A percentile compares a stretch with the other conserved stretches of the same genome.
phyloP scores from a whole-genome alignment of 1,140 invertebrate species.

The Bombus waltoni region DNA sequence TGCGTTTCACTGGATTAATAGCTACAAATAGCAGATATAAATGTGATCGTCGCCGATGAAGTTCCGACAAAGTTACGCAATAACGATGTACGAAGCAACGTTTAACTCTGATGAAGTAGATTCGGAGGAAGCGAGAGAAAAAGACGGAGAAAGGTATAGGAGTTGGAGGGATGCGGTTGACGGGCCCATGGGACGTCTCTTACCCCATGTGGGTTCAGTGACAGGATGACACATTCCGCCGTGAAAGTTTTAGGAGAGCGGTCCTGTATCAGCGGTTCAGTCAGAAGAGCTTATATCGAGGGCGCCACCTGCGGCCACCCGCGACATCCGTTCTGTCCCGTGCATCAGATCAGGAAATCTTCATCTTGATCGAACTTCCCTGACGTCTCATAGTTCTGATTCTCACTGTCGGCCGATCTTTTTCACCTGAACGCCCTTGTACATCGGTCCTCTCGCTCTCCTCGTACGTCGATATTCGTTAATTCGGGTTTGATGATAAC shows the following conservation, averaged over 20 bases:
- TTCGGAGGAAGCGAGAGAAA: constrained; percentile 24
- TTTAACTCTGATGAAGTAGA: neutral
- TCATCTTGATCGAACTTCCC: constrained; percentile 78
- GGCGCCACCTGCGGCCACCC: constrained; percentile 81
- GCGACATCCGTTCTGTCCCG: constrained; percentile 75
- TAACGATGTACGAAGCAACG: neutral
- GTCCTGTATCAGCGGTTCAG: constrained; percentile 75
- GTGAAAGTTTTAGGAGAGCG: constrained; percentile 79
- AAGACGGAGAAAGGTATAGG: constrained; percentile 12
- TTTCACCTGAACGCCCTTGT: constrained; percentile 59
- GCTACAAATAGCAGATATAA: neutral
- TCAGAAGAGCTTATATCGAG: constrained; percentile 75
- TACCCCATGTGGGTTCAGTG: constrained; percentile 76
- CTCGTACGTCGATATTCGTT: constrained; percentile 8
- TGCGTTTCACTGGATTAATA: neutral
- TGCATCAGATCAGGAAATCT: constrained; percentile 74
- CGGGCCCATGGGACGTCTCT: constrained; percentile 72
- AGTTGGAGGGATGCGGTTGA: constrained; percentile 69
- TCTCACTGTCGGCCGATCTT: constrained; percentile 64
- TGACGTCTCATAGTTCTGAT: constrained; percentile 71
- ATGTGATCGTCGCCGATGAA: neutral
- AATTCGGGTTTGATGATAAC: neutral
- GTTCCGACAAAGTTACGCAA: neutral
- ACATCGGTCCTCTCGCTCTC: constrained; percentile 5
- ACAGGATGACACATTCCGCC: constrained; percentile 82